Conservation (phyloP, 1,140 invertebrate species). For the Eupristina koningsbergeri region DNA sequence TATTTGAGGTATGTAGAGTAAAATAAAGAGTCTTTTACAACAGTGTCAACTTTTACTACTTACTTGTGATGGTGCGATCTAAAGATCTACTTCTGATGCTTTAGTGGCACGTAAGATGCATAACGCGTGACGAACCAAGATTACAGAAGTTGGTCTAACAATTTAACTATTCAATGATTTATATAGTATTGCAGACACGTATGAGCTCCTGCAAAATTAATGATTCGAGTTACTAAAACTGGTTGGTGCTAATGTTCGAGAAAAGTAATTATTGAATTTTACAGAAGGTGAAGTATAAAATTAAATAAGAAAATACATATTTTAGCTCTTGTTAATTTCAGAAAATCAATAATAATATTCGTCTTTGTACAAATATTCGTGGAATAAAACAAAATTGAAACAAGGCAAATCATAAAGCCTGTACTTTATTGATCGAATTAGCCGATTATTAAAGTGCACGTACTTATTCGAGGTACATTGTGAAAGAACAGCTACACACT, state of each 20-base stretch:
- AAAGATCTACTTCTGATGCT: neutral
- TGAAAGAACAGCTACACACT: no score
- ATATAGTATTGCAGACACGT: neutral
- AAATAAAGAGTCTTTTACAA: neutral
- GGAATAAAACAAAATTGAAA: no score
- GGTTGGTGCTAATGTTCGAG: neutral
- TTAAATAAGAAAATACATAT: no score
- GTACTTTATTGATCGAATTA: neutral
- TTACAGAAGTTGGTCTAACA: neutral
- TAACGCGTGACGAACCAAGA: neutral
- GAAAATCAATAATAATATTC: no score
- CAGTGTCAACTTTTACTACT: neutral
- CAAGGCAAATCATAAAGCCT: no score
- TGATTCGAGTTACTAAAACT: neutral
- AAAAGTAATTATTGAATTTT: neutral
- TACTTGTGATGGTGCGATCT: neutral
- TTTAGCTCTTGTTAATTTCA: no score
- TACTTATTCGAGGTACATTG: no score
- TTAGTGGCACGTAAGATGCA: neutral
- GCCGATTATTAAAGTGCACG: no score
- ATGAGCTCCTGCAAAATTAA: neutral
- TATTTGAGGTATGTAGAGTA: neutral
- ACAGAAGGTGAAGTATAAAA: neutral
- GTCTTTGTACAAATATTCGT: no score
- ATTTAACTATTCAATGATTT: neutral